Evolutionary conservation across 64 coral and sea anemone species (phyloP), one percentile per base, ranked within the genome.

Genomic region (Catalaphyllia jardinei): DNA sequence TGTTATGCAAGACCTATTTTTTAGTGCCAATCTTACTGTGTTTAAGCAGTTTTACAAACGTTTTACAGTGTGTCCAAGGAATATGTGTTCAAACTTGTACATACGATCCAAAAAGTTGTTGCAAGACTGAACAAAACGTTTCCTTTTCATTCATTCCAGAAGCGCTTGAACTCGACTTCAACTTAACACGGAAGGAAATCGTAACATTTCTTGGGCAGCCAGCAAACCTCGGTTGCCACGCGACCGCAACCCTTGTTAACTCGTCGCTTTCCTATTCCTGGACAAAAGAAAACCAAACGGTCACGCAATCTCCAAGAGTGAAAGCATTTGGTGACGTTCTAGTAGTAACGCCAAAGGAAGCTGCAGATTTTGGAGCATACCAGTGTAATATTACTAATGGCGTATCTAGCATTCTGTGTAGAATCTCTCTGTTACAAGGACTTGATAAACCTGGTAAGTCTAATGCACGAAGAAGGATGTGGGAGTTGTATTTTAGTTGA

Each of bases 201-300:
- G 71, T 14, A 3, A 84, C 89, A 38, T 75, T 74, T 28, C 13
- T 73, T 11, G 79, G 79, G 0, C 71, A 83, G 38, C 55, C 71
- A 31, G 79, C 73, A 4, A 91, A 62, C 22, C 79, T 91, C 14
- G 79, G 51, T 65, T 91, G 89, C 71, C 84, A 83, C 52, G 55
- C 89, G 64, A 76, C 55, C 3, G 38, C 72, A 9, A 29, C 2
- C 64, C 25, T 25, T 0, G 10, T 79, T 8, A 54, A 24, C 54
- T n/a, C 81, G 14, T 24, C 31, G 14, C 31, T 91, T 17, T 29
- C 67, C 20, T 91, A 84, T 61, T 75, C 4, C 33, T 91, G 89
- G 89, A 67, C 79, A 76, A 91, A 91, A 49, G 69, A 83, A 31
- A 84, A 83, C 19, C 46, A 49, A n/a, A 72, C 33, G 31, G 38